Base-by-base conservation (phyloP, 1,140 invertebrate genomes). In the Penaeus japonicus region DNA sequence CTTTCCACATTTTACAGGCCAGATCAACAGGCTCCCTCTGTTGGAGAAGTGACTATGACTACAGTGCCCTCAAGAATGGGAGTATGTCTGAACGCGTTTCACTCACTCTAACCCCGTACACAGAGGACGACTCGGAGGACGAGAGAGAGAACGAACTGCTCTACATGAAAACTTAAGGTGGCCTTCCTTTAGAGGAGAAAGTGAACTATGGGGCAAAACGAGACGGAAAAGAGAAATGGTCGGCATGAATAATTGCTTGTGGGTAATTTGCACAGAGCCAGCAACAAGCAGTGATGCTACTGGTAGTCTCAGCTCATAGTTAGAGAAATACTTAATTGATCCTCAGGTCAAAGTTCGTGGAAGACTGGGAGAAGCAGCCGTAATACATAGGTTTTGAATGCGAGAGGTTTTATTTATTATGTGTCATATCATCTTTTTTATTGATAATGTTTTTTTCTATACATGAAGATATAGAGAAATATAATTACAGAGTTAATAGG, bases 51-150 rank as follows among this genome's bases (percentile, higher is more conserved):
- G 70, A 88, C 24, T 84, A 88, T 84, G 83, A 80, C n/a, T 88
- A 88, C 54, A 83, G 87, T 62, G 59, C 70, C 27, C 70, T 88
- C n/a, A 82, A 87, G n/a, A 47, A 59, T 55, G 85, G 27, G 55
- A 87, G 39, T 35, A 88, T 75, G 65, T 88, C 81, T n/a, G 87
- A 88, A 78, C 65, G 81, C 10, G 87, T 88, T n/a, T 88, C 87
- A 2, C 53, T 88, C 39, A 88, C 87, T 27, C 32, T 88, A n/a
- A 77, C 81, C 35, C 87, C 87, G n/a, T 88, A 83, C 27, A 17
- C 83, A 35, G 87, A 88, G 54, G 87, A 88, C 4, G 87, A 88
- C 15, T 88, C 87, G 27, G 87, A 88, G 22, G 80, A 88, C 27
- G 87, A 88, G 35, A 83, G 80, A 75, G 87, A 88, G 27, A 73